phyloP scores from a whole-genome alignment of 2,888 invertebrate species.

The Myopa testacea region DNA sequence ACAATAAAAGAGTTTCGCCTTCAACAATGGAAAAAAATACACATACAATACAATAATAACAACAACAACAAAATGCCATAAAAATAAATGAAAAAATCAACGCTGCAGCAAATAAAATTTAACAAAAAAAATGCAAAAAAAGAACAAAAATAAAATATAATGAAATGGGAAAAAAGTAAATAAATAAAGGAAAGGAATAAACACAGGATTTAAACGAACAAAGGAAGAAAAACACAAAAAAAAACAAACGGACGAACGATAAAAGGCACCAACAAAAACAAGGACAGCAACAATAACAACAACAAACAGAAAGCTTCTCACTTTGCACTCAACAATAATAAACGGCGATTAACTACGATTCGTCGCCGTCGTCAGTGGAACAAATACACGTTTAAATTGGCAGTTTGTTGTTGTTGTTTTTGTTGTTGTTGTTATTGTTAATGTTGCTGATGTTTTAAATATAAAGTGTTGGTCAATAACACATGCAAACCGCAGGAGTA shows the following conservation, averaged over 20 bases:
- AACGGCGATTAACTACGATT: conserved; percentile 6
- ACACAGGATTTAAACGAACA: neutral
- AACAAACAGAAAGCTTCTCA: neutral
- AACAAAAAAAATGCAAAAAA: neutral
- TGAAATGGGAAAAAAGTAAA: neutral
- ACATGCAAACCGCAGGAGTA: neutral
- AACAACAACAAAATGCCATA: neutral
- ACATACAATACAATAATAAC: neutral
- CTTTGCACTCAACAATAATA: neutral
- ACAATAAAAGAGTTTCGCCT: no score
- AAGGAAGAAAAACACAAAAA: neutral
- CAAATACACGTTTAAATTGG: neutral
- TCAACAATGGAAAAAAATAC: no score
- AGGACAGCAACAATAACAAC: neutral
- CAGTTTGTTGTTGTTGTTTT: conserved; percentile 8
- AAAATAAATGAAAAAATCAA: neutral
- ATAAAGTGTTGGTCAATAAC: conserved; percentile 31
- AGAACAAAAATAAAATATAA: neutral
- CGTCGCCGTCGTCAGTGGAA: neutral
- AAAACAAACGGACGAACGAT: neutral
- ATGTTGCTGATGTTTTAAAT: neutral
- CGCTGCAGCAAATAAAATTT: neutral
- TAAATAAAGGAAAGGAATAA: neutral
- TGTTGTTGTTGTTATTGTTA: neutral
- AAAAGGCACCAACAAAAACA: no score